Conservation (phyloP, 2,888 invertebrate genomes). For the Drepana falcataria region DNA sequence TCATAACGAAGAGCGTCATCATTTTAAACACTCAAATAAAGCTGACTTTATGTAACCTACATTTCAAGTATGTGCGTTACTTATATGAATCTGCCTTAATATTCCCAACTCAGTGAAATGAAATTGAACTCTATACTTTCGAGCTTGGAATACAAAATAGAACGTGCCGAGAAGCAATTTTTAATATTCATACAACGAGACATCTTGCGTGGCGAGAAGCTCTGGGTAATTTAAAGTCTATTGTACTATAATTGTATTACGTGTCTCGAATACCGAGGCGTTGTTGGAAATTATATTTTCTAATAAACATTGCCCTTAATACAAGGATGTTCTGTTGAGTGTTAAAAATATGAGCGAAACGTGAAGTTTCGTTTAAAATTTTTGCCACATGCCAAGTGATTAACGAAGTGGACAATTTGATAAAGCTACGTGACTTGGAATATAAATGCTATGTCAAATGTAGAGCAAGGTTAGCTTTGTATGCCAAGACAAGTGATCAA, state of each 20-base stretch:
- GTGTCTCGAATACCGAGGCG: constrained; percentile 36
- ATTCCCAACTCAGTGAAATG: background rate
- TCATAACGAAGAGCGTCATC: constrained; percentile 12
- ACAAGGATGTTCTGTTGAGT: constrained; percentile 12
- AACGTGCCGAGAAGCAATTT: constrained; percentile 19
- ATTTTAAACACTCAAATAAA: constrained; percentile 22
- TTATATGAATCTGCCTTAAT: background rate
- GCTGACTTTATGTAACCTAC: constrained; percentile 25
- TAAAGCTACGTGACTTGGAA: background rate
- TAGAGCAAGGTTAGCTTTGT: background rate
- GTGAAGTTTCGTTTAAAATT: constrained; percentile 7
- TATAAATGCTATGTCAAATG: background rate
- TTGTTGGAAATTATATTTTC: constrained; percentile 42
- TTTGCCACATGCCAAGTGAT: constrained; percentile 7
- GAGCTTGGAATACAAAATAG: constrained; percentile 8
- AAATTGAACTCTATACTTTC: constrained; percentile 8
- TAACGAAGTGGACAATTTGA: constrained; percentile 6
- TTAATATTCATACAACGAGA: constrained; percentile 50
- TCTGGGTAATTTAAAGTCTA: constrained; percentile 47
- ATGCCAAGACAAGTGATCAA: background rate
- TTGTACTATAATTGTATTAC: constrained; percentile 59
- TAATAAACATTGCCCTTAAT: constrained; percentile 44
- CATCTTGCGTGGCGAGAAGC: constrained; percentile 38
- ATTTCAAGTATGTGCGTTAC: constrained; percentile 23
- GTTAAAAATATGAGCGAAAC: constrained; percentile 19